phyloP scores from a whole-genome alignment of 2,888 invertebrate genomes.

The Didymodactylos carnosus region DNA sequence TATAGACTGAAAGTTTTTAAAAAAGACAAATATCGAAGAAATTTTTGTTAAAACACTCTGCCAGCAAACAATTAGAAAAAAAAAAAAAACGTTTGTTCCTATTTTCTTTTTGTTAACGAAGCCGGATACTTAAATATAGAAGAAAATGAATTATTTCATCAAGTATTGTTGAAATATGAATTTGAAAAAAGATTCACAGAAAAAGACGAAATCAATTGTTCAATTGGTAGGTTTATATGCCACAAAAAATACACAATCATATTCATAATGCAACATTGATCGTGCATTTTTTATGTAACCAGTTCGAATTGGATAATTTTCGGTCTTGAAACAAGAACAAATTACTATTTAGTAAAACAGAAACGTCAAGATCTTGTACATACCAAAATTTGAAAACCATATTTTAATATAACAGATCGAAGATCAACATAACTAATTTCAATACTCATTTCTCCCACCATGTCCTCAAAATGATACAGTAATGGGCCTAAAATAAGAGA shows the following conservation, averaged over 20 bases:
- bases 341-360: conserved; percentile 9
- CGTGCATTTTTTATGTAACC: conserved; percentile 74
- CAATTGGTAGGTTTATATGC: conserved; percentile 34
- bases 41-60: too few species aligned
- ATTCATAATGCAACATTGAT: conserved; percentile 77
- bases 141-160: too few species aligned
- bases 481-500: conserved; percentile 55
- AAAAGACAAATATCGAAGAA: too few species aligned
- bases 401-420: conserved; percentile 52
- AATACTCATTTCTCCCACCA: conserved; percentile 64
- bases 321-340: conserved; percentile 41
- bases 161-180: too few species aligned
- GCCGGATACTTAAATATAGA: too few species aligned
- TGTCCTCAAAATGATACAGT: conserved; percentile 65
- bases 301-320: conserved; percentile 55
- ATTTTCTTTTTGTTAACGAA: too few species aligned
- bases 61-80: too few species aligned
- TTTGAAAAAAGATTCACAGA: too few species aligned
- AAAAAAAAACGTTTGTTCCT: too few species aligned
- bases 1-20: too few species aligned
- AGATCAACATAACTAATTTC: conserved; percentile 75
- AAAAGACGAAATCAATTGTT: too few species aligned
- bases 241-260: conserved; percentile 74
- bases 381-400: conserved; percentile 46
- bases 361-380: conserved; percentile 14